phyloP scores from a whole-genome alignment of 1,140 invertebrate species.

The Drosophila busckii region DNA sequence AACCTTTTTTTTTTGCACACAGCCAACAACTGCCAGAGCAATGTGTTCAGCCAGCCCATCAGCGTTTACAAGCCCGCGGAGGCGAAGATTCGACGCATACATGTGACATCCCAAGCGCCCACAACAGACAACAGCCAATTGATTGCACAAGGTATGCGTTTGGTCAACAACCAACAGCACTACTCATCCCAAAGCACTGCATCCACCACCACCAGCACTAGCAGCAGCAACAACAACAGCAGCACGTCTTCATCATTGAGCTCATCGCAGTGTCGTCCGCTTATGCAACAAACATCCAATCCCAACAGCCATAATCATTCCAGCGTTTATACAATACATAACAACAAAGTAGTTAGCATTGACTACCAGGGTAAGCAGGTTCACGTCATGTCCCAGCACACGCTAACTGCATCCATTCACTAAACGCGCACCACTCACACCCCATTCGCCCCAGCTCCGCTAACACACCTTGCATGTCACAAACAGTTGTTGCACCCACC shows the following conservation, averaged over 20 bases:
- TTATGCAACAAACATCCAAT: conserved; percentile 41
- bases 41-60: conserved; percentile 53
- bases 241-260: no score
- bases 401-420: conserved; percentile 57
- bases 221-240: conserved; percentile 43
- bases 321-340: conserved; percentile 54
- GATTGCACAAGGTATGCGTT: conserved; percentile 61
- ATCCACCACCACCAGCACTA: conserved; percentile 28
- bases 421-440: conserved; percentile 15
- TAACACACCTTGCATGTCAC: conserved; percentile 44
- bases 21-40: conserved; percentile 35
- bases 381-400: conserved; percentile 37
- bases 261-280: conserved; percentile 27
- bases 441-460: conserved; percentile 15
- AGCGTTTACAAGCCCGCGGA: conserved; percentile 70
- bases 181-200: conserved; percentile 58
- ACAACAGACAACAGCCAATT: conserved; percentile 29
- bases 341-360: conserved; percentile 63
- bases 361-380: conserved; percentile 73
- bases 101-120: conserved; percentile 62
- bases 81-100: conserved; percentile 70
- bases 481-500: conserved; percentile 14
- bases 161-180: conserved; percentile 37
- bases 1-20: not conserved
- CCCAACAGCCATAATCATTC: conserved; percentile 27